Conservation (phyloP, 2,113 vertebrate species). For the Gadus chalcogrammus region DNA sequence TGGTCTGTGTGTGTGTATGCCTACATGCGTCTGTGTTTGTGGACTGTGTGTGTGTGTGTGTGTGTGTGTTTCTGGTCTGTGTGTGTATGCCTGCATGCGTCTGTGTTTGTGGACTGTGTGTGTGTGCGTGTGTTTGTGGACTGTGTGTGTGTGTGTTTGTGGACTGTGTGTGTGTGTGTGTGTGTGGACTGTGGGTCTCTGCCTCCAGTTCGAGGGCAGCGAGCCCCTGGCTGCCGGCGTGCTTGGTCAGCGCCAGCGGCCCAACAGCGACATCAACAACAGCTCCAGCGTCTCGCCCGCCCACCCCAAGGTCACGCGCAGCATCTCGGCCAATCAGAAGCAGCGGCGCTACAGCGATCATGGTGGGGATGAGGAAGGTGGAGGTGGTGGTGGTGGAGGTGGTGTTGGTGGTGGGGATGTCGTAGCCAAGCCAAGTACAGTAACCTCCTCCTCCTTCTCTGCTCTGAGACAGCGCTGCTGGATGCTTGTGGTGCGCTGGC, state of each 20-base stretch:
- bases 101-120: too few relatives aligned
- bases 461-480: constrained; percentile 63
- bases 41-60: too few relatives aligned
- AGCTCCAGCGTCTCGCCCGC: constrained; percentile 92
- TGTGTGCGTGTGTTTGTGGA: too few relatives aligned
- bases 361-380: constrained; percentile 78
- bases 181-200: neutral
- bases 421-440: constrained; percentile 72
- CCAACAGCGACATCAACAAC: constrained; percentile 96
- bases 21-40: too few relatives aligned
- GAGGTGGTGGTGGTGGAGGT: constrained; percentile 74
- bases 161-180: constrained; percentile 5
- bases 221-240: constrained; percentile 86
- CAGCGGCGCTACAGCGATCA: constrained; percentile 98
- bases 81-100: too few relatives aligned
- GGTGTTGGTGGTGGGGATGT: constrained; percentile 58
- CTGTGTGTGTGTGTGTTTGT: neutral
- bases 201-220: constrained; percentile 86
- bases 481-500: constrained; percentile 54
- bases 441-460: constrained; percentile 54
- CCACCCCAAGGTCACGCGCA: constrained; percentile 95
- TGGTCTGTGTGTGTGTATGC: neutral
- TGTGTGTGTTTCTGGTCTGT: too few relatives aligned
- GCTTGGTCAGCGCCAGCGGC: constrained; percentile 88
- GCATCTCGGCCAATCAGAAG: constrained; percentile 96